These are phyloP conservation scores for Yponomeuta sedellus DNA, from an alignment of 2,888 invertebrate species.

Conservation along the genomic window DNA sequence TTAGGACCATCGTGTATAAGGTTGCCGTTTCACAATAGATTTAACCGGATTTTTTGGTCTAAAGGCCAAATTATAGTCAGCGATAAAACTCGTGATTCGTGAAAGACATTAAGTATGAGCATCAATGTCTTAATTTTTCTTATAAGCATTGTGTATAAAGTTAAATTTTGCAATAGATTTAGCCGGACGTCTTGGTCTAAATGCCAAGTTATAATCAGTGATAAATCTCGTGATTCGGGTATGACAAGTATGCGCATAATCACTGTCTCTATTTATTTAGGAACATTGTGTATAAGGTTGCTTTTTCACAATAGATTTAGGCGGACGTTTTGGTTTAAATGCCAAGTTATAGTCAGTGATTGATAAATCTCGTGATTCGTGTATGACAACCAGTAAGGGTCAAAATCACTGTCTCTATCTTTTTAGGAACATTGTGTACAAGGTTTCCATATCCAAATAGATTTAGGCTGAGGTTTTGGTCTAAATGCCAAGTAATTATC, in stretches of 20 bases:
- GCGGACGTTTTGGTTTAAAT: constrained; percentile 23
- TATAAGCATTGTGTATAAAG: constrained; percentile 12
- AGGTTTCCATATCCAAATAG: no score
- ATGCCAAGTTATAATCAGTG: constrained; percentile 19
- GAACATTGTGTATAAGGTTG: constrained; percentile 14
- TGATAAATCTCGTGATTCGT: neutral
- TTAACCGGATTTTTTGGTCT: constrained; percentile 21
- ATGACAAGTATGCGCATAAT: no score
- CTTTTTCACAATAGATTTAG: constrained; percentile 23
- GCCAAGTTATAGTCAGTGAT: constrained; percentile 16
- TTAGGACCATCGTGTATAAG: constrained; percentile 14
- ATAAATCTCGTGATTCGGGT: neutral
- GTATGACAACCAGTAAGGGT: no score
- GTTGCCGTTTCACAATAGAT: constrained; percentile 22
- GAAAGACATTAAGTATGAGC: no score
- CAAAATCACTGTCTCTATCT: no score
- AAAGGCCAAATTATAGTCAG: constrained; percentile 21
- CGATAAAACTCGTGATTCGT: neutral
- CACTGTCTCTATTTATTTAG: no score
- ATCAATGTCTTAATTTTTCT: no score
- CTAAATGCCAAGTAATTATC: no score
- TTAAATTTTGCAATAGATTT: constrained; percentile 23
- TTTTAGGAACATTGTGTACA: no score
- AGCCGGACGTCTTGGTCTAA: constrained; percentile 22
- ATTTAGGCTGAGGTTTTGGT: no score